phyloP scores from a whole-genome alignment of 2,888 invertebrate genomes.

The Chloroclysta siterata region DNA sequence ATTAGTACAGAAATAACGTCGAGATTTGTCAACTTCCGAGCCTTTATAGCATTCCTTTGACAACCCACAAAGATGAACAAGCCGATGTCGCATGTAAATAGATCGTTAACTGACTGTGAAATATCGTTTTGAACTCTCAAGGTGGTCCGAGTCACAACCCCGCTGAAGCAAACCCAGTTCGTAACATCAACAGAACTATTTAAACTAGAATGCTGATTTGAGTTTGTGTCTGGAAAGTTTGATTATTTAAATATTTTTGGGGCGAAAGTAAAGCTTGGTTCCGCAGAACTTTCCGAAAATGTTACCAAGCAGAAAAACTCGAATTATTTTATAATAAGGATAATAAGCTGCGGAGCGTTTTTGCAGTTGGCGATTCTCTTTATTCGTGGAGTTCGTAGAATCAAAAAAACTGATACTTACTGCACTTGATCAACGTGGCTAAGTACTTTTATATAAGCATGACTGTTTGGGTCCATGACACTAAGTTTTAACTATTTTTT shows the following conservation, averaged over 20 bases:
- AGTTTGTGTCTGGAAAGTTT: conserved; percentile 51
- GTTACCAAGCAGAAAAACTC: conserved; percentile 10
- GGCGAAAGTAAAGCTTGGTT: conserved; percentile 13
- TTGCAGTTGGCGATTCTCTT: conserved; percentile 13
- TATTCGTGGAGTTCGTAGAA: too few species aligned
- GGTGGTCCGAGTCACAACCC: conserved; percentile 59
- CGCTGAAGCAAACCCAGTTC: conserved; percentile 28
- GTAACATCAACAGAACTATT: conserved; percentile 42
- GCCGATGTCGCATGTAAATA: conserved; percentile 67
- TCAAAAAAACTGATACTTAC: too few species aligned
- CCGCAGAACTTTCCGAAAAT: neutral
- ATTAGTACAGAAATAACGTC: conserved; percentile 83
- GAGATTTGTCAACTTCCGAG: conserved; percentile 83
- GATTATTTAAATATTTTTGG: conserved; percentile 26
- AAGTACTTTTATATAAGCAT: too few species aligned
- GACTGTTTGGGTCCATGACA: too few species aligned
- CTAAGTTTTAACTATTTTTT: too few species aligned
- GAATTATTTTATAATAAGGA: conserved; percentile 12
- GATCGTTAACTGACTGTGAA: conserved; percentile 75
- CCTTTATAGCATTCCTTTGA: conserved; percentile 77
- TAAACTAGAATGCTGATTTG: conserved; percentile 42
- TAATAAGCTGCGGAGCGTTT: neutral
- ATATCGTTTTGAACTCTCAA: conserved; percentile 66
- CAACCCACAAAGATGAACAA: conserved; percentile 56
- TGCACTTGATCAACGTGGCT: too few species aligned